Evolutionary conservation across 23 tunicate genomes (phyloP).

Genomic region (Styela clava): DNA sequence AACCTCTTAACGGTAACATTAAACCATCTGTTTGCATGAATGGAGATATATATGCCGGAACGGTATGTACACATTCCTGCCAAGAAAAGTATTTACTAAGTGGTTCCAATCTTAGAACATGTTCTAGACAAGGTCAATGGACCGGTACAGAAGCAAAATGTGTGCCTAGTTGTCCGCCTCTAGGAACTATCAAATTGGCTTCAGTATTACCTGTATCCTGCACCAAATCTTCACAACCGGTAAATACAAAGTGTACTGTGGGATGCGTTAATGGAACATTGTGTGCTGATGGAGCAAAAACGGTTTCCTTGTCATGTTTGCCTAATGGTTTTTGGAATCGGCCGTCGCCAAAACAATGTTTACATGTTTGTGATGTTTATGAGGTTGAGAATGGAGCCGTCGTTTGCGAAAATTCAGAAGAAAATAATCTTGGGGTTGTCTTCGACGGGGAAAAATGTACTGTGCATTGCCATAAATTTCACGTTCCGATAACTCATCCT

Average conservation of each 20-base stretch:
- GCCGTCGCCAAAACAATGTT: constrained; percentile 15
- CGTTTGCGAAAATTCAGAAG: constrained; percentile 3
- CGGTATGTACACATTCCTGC: constrained; percentile 41
- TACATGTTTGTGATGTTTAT: constrained; percentile 21
- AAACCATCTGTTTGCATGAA: constrained; percentile 44
- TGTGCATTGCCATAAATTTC: constrained; percentile 31
- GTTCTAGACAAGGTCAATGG: constrained; percentile 41
- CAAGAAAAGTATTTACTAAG: constrained; percentile 22
- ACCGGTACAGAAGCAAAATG: constrained; percentile 29
- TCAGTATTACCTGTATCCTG: constrained; percentile 25
- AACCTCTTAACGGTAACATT: constrained; percentile 32
- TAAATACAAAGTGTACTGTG: constrained; percentile 20
- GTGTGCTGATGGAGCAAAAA: not conserved
- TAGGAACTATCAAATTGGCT: constrained; percentile 9
- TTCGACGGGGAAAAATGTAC: constrained; percentile 15
- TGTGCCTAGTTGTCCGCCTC: constrained; percentile 16
- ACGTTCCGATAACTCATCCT: constrained; percentile 12
- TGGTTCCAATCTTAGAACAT: constrained; percentile 36
- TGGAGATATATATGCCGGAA: constrained; percentile 40
- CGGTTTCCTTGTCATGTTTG: constrained; percentile 1
- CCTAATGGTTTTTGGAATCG: constrained; percentile 39
- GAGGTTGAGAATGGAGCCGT: constrained; percentile 23
- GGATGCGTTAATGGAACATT: constrained; percentile 24
- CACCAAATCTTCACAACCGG: not conserved
- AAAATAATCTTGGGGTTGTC: not conserved